Base-by-base conservation (phyloP, 2,888 invertebrate genomes). In the Altica lythri region DNA sequence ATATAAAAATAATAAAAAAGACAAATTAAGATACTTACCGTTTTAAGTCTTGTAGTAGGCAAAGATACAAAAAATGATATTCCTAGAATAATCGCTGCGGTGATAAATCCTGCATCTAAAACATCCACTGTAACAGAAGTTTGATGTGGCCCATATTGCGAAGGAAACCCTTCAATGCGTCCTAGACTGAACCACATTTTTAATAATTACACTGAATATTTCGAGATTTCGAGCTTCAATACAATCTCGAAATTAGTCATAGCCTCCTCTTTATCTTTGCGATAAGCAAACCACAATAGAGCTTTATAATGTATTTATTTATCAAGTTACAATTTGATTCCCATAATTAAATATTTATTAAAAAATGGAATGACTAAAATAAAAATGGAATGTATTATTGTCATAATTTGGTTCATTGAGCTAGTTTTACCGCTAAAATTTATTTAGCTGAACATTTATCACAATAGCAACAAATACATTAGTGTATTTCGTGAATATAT, bases 41-140 rank as follows among this genome's bases (percentile, higher is more conserved):
- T 53, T 59, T 63, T 67, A 12, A 54, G 32, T 5, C 59, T 60
- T 19, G 59, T 57, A 9, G 75, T 73, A 2, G 75, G 75, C 32
- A 77, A 56, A n/a, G 77, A 66, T 37, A 76, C 63, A 18, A 69
- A 65, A 59, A 76, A 76, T 42, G 74, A 72, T 13, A 77, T 32
- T 14, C 67, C 69, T 14, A 79, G 49, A 51, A 78, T 75, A 9
- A 77, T 38, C 62, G 78, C 77, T 3, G 75, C 70, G 1, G 68
- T 57, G 17, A 79, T 72, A 29, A 80, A 69, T 9, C 77, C 77
- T 2, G 71, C 71, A 59, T 77, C 76, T n/a, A 78, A 57, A n/a
- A 79, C 72, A 62, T 81, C 79, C 0, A 76, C 71, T 1, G 74
- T 74, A 9, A 78, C 79, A 1, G 79, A 66, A 1, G 75, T 75